Percentiles rank a stretch among this genome's conserved stretches.
Evolutionary conservation across 37 sponge, comb jelly and placozoan genomes (phyloP).

Genomic region (Beroe forskalii): DNA sequence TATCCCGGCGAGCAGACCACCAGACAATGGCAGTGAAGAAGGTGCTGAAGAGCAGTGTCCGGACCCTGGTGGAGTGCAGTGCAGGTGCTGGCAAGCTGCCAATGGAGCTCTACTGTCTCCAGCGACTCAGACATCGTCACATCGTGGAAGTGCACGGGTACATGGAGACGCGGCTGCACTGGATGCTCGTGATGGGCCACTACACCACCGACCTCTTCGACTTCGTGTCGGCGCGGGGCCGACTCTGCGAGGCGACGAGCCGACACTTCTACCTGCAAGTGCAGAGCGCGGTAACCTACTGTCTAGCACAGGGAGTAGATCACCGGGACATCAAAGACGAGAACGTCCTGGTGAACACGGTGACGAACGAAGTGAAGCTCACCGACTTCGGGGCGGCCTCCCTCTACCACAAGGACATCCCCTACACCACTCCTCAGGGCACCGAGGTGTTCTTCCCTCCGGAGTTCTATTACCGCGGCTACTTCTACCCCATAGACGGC

Average conservation of each 20-base stretch:
- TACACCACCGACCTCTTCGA: slow-evolving; percentile 39
- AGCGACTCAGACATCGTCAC: background rate
- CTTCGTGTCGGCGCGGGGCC: background rate
- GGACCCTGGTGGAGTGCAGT: background rate
- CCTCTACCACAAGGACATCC: slow-evolving; percentile 7
- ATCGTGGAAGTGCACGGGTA: slow-evolving; percentile 26
- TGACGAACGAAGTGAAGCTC: background rate
- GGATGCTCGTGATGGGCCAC: slow-evolving; percentile 36
- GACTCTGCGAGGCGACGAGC: background rate
- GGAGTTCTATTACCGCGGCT: slow-evolving; percentile 16
- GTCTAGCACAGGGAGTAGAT: slow-evolving; percentile 20
- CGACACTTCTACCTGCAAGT: slow-evolving; percentile 18
- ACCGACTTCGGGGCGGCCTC: slow-evolving; percentile 34
- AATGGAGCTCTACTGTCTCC: slow-evolving; percentile 47
- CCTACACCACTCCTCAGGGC: slow-evolving; percentile 20
- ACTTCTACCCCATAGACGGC: slow-evolving; percentile 42
- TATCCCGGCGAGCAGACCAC: background rate
- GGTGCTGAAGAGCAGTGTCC: background rate
- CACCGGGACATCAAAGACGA: slow-evolving; percentile 62
- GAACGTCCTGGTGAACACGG: slow-evolving; percentile 34
- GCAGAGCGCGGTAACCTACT: slow-evolving; percentile 29
- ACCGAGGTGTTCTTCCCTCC: slow-evolving; percentile 30
- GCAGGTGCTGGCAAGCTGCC: background rate
- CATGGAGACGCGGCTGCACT: slow-evolving; percentile 11
- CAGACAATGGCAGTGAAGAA: background rate